Percentiles rank a stretch among this genome's conserved stretches.
These are phyloP conservation scores for Electrona antarctica DNA, from an alignment of 2,113 vertebrate species.

Conservation along the genomic window DNA sequence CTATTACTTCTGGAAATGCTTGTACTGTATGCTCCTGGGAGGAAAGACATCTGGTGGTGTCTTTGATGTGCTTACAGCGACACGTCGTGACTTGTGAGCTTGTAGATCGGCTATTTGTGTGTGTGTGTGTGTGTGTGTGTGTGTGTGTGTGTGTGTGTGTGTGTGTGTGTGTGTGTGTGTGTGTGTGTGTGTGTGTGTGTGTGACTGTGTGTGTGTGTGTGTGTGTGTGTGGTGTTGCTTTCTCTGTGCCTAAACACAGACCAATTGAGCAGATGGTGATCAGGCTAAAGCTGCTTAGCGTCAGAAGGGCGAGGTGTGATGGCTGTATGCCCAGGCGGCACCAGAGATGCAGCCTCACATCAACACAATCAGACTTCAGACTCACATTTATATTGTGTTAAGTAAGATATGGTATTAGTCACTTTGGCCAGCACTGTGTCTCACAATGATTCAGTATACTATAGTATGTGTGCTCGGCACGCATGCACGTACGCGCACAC, in stretches of 20 bases:
- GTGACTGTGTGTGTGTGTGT: conserved; percentile 3
- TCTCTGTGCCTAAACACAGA: conserved; percentile 55
- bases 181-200: conserved; percentile 24
- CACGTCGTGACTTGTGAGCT: conserved; percentile 4
- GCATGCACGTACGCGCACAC: conserved; percentile 19
- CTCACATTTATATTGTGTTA: conserved; percentile 20
- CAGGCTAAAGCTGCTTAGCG: conserved; percentile 72
- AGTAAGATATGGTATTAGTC: conserved; percentile 1
- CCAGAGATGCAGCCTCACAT: conserved; percentile 20
- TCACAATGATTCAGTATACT: neutral
- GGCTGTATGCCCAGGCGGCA: conserved; percentile 32
- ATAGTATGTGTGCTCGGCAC: neutral
- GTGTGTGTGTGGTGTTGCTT: conserved; percentile 28
- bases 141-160: conserved; percentile 29
- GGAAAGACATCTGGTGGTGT: neutral
- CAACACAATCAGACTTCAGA: conserved; percentile 35
- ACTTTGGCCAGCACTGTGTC: conserved; percentile 2
- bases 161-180: conserved; percentile 29
- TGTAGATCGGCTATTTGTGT: neutral
- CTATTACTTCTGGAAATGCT: too few species aligned
- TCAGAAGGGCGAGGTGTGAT: conserved; percentile 61
- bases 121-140: conserved; percentile 20
- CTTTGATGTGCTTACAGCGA: neutral
- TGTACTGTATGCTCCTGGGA: too few species aligned
- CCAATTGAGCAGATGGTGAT: conserved; percentile 75